phyloP scores from a whole-genome alignment of 2,113 vertebrate genomes.

The Paralichthys olivaceus region DNA sequence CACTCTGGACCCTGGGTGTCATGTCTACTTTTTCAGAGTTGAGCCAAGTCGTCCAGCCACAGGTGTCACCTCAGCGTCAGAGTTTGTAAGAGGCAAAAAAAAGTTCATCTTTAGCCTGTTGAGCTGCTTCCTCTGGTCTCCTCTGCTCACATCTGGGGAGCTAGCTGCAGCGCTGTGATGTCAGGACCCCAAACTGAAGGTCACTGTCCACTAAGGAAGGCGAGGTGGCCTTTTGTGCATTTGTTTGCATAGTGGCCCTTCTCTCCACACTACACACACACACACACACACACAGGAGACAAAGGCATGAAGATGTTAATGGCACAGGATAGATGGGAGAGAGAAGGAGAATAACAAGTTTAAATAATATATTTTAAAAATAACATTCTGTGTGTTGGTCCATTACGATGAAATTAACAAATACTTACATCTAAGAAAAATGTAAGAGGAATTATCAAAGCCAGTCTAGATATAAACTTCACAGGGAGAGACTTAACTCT shows the following conservation, averaged over 20 bases:
- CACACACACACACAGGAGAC: conserved; percentile 1
- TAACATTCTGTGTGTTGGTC: not conserved
- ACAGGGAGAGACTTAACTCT: not conserved
- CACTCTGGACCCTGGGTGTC: conserved; percentile 17
- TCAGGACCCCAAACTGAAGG: conserved; percentile 1
- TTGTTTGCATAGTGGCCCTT: conserved; percentile 99
- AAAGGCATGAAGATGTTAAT: conserved; percentile 25
- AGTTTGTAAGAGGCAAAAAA: conserved; percentile 16
- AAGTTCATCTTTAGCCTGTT: conserved; percentile 12
- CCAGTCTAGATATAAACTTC: too few relatives aligned
- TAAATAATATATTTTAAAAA: too few relatives aligned
- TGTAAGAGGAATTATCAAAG: not conserved
- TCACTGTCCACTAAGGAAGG: conserved; percentile 98
- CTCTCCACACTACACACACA: conserved; percentile 90
- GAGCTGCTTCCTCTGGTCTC: conserved; percentile 18
- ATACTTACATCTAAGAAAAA: too few relatives aligned
- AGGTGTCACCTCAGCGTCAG: conserved; percentile 6
- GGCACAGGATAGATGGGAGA: not conserved
- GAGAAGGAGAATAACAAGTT: not conserved
- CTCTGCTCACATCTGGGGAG: not conserved
- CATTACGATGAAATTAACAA: not conserved
- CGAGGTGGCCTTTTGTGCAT: conserved; percentile 98
- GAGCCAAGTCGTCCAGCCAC: not conserved
- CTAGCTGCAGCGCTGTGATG: conserved; percentile 6
- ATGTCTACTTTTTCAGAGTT: conserved; percentile 3